These are phyloP conservation scores for Nephrotoma flavescens DNA, from an alignment of 2,888 invertebrate genomes.

Conservation along the genomic window DNA sequence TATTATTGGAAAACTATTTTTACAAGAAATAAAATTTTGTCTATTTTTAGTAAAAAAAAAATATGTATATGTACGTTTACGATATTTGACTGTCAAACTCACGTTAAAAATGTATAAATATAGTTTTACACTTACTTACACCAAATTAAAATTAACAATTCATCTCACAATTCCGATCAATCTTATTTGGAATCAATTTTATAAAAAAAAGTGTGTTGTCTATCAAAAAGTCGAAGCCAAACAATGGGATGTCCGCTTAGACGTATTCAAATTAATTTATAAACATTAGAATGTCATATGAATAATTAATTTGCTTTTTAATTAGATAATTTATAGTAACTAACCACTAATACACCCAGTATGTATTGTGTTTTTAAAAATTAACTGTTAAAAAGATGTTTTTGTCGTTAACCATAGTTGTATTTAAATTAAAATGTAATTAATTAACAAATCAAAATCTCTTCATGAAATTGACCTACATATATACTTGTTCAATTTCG, in stretches of 20 bases:
- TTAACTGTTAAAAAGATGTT: neutral
- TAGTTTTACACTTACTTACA: neutral
- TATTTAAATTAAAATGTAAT: neutral
- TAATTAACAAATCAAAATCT: neutral
- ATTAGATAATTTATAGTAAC: neutral
- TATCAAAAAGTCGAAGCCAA: neutral
- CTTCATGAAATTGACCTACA: neutral
- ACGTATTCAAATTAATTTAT: neutral
- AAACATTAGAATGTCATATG: neutral
- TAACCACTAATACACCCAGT: neutral
- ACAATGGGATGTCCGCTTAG: neutral
- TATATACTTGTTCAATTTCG: neutral
- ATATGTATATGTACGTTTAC: neutral
- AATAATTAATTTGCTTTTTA: neutral
- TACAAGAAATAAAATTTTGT: neutral
- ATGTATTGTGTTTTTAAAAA: neutral
- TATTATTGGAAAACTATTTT: neutral
- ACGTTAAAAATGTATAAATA: neutral
- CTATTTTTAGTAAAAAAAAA: neutral
- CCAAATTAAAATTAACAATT: neutral
- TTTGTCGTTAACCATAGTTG: neutral
- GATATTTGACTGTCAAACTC: neutral
- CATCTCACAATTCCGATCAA: neutral
- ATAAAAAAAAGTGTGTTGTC: neutral
- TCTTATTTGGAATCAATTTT: neutral